Evolutionary conservation across 1,140 invertebrate species (phyloP), one percentile per base, ranked within the genome.

Genomic region (Druon quercuslanigerum): DNA sequence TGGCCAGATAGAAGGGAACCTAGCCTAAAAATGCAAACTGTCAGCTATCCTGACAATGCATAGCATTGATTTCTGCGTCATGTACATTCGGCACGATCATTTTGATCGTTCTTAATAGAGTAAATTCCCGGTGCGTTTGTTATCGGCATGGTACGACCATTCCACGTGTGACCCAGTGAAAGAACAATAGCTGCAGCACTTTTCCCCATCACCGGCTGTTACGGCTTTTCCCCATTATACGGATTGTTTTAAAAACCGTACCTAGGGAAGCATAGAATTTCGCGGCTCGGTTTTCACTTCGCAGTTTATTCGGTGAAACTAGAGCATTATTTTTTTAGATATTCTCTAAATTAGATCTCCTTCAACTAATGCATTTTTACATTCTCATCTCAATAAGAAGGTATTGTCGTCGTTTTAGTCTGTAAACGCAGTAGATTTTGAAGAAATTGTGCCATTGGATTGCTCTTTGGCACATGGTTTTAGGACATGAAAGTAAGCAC

Each of bases 161-260:
- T 33, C 11, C 57, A 20, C 16, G 57, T 60, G 57, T 60, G 57
- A 60, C 57, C 20, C 57, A 60, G 57, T 60, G 57, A 60, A 60
- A 40, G 11, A 60, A 40, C 57, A 60, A 60, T 16, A 7, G 20
- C 25, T 7, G 16, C 25, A 16, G 57, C 20, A 60, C 20, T 60
- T 60, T 33, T 60, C 33, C 57, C 20, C 25, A 7, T 14, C 20
- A 25, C 16, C 57, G 57, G 33, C 57, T 40, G 57, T 60, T 60
- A 33, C 40, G 8, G 40, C 6, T 46, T 8, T 46, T 46, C 25
- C 20, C 57, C 12, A 60, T 60, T 60, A n/a, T n/a, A 25, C 57
- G 25, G 33, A 19, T 19, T 40, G 12, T 14, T 60, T 60, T 33
- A 33, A 60, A 60, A 60, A 60, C 57, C 25, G 20, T 40, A 60